Percentiles rank a stretch among this genome's conserved stretches.
phyloP scores from a whole-genome alignment of 2,888 invertebrate genomes.

The Drosophila vallismaia region DNA sequence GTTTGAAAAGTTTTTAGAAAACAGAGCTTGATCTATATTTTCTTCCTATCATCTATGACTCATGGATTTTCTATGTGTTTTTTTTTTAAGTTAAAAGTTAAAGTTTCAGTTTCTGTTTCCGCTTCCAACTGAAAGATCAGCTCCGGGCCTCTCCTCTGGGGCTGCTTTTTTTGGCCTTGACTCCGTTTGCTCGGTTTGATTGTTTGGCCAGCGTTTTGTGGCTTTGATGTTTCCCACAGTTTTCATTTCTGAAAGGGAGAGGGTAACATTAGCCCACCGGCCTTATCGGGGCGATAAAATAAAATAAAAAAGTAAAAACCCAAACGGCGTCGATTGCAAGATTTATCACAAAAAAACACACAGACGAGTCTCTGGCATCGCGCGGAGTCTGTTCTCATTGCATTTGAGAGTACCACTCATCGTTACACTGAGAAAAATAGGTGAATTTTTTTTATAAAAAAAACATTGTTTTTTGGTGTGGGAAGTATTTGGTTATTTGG shows the following conservation, averaged over 20 bases:
- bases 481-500: too few relatives aligned
- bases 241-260: slow-evolving; percentile 9
- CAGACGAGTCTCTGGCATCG: slow-evolving; percentile 39
- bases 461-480: too few relatives aligned
- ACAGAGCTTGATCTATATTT: background rate
- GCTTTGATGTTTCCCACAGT: slow-evolving; percentile 41
- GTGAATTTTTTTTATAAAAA: too few relatives aligned
- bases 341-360: slow-evolving; percentile 60
- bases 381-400: slow-evolving; percentile 21
- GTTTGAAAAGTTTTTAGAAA: background rate
- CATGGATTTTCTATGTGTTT: background rate
- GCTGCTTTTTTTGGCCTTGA: slow-evolving; percentile 25
- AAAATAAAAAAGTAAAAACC: slow-evolving; percentile 21
- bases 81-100: background rate
- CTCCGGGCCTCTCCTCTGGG: background rate
- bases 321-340: slow-evolving; percentile 60
- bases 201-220: slow-evolving; percentile 39
- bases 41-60: background rate
- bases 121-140: slow-evolving; percentile 9
- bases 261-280: slow-evolving; percentile 26
- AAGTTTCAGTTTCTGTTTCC: slow-evolving; percentile 10
- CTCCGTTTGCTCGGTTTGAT: slow-evolving; percentile 18
- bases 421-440: background rate
- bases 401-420: background rate
- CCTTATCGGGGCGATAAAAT: slow-evolving; percentile 54